Base-by-base conservation (phyloP, 2,888 invertebrate species). In the Microctonus aethiopoides region DNA sequence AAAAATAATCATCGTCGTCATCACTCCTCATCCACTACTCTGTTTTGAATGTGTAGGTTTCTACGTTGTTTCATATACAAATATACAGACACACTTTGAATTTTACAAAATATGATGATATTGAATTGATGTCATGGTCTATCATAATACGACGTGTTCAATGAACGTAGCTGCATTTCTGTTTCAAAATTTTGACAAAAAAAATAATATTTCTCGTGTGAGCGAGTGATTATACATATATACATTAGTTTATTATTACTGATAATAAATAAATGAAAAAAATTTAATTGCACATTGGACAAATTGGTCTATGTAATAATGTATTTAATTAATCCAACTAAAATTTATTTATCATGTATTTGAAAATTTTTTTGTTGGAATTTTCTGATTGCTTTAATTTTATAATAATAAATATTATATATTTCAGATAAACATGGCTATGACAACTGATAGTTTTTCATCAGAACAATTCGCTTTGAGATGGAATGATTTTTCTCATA, bases 401-500 rank as follows among this genome's bases (percentile, higher is more conserved):
- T 29, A 29, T 5, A 5, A 29, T 51, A 66, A 9, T 22, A n/a
- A n/a, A n/a, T 70, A 67, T 20, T 34, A 34, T 6, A 7, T 13
- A 34, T 59, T 13, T 4, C 34, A 66, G 64, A 16, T 5, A 69
- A 63, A 64, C 36, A 81, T 82, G 80, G 77, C 81, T 13, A 67
- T 74, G 0, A 67, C 60, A 72, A n/a, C n/a, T n/a, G 59, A 69
- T 16, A 16, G 22, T 64, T 67, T 68, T 2, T 32, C 74, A 10
- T 60, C 76, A 4, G 79, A 81, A 32, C 78, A 78, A 74, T 81
- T 79, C 66, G 88, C 87, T 39, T 79, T 88, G 66, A 83, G 82
- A 71, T 88, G 88, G 88, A 88, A 88, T 79, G 87, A 88, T 75
- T 88, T 88, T 77, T 86, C 85, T 68, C 83, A 80, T 63, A 88